A percentile compares a stretch with the other conserved stretches of the same genome.
Conservation (phyloP, 2,113 vertebrate genomes). For the Plectropomus leopardus region DNA sequence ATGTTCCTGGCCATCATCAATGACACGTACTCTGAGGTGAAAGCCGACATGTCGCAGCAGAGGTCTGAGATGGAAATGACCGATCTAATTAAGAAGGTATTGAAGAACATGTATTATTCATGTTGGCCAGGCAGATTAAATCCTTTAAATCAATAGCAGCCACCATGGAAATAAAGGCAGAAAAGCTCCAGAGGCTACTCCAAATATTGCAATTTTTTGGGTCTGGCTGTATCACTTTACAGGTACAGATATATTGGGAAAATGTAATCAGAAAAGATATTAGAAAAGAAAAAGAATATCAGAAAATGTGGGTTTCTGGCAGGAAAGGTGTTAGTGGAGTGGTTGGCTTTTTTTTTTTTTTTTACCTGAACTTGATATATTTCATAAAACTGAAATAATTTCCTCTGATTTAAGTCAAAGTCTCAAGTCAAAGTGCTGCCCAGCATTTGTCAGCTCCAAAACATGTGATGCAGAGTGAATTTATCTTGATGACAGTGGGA, state of each 20-base stretch:
- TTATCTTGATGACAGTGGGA: neutral
- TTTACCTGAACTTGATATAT: neutral
- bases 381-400: neutral
- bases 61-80: slow-evolving; percentile 96
- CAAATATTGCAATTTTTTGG: neutral
- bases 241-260: neutral
- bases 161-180: neutral
- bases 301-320: neutral
- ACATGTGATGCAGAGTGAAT: neutral
- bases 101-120: neutral
- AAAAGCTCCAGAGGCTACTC: neutral
- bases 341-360: neutral
- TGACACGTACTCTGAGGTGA: slow-evolving; percentile 97
- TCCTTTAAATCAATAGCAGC: slow-evolving; percentile 3
- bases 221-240: neutral
- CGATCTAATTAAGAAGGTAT: slow-evolving; percentile 97
- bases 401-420: neutral
- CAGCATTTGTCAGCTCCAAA: neutral
- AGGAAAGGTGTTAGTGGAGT: neutral
- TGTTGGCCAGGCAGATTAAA: neutral
- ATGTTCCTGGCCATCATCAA: slow-evolving; percentile 99
- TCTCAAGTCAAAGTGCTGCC: neutral
- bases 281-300: neutral
- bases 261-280: neutral
- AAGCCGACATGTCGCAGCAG: slow-evolving; percentile 97